Conservation (phyloP, 2,797 vertebrate species). For the Tamandua tetradactyla region DNA sequence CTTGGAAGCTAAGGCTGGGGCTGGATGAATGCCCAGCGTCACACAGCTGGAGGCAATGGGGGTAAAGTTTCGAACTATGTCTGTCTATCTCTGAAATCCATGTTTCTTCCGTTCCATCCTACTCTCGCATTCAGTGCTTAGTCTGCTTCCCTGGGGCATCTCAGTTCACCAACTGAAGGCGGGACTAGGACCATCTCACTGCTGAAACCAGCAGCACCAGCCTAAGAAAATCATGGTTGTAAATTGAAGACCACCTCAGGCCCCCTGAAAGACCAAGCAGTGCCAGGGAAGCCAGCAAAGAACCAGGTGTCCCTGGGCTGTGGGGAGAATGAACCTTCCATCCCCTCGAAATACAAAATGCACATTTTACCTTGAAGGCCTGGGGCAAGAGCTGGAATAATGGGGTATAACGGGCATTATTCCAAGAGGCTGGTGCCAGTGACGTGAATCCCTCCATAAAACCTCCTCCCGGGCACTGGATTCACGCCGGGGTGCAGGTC, state of each 20-base stretch:
- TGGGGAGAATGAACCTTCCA: neutral
- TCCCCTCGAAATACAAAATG: neutral
- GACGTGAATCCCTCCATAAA: neutral
- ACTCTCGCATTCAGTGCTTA: neutral
- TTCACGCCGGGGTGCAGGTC: neutral
- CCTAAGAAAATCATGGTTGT: neutral
- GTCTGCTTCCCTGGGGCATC: neutral
- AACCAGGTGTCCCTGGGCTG: neutral
- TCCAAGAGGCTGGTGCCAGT: neutral
- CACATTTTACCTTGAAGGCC: neutral
- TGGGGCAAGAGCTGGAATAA: neutral
- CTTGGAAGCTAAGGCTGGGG: neutral
- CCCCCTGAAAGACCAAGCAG: neutral
- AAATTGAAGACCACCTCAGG: neutral
- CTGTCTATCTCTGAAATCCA: neutral
- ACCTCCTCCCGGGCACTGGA: neutral
- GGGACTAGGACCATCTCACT: neutral
- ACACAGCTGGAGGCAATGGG: neutral
- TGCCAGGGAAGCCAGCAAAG: neutral
- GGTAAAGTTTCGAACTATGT: neutral
- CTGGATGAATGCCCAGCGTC: rapidly evolving
- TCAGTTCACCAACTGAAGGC: neutral
- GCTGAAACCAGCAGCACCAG: neutral
- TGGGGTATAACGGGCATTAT: neutral
- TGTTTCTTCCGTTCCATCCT: neutral